A percentile compares a stretch with the other conserved stretches of the same genome.
These are phyloP conservation scores for Epicauta chinensis DNA, from an alignment of 1,140 invertebrate genomes.

Conservation along the genomic window DNA sequence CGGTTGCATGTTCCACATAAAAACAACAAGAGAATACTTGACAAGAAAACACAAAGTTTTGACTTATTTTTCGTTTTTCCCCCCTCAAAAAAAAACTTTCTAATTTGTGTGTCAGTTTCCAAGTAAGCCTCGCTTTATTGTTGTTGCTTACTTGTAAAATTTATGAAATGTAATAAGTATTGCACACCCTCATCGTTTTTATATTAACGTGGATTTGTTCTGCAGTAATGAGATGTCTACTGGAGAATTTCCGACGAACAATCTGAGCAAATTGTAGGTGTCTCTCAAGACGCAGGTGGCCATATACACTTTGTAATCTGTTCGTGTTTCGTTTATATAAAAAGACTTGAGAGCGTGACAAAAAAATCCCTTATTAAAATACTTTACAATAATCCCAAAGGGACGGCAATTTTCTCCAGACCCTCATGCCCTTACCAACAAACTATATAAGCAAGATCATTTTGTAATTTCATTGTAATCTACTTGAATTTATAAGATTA, in stretches of 20 bases:
- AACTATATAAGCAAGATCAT: slow-evolving; percentile 15
- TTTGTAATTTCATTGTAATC: slow-evolving; percentile 26
- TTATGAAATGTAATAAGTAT: not conserved
- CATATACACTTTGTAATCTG: slow-evolving; percentile 20
- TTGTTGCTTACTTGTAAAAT: no score
- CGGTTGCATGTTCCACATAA: no score
- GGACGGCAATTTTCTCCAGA: slow-evolving; percentile 19
- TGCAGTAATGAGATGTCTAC: slow-evolving; percentile 24
- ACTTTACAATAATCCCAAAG: slow-evolving; percentile 11
- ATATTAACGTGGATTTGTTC: slow-evolving; percentile 24
- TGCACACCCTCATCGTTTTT: slow-evolving; percentile 20
- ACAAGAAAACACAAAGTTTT: no score
- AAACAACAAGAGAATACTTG: no score
- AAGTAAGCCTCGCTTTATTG: no score
- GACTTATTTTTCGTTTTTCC: no score
- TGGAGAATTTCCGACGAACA: slow-evolving; percentile 22
- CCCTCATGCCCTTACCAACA: slow-evolving; percentile 8
- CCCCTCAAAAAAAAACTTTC: no score
- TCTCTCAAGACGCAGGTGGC: slow-evolving; percentile 24
- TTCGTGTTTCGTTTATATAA: slow-evolving; percentile 17
- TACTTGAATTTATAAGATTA: no score
- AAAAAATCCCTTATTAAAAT: slow-evolving; percentile 32
- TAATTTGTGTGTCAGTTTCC: no score
- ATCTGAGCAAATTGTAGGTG: slow-evolving; percentile 27
- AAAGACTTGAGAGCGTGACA: slow-evolving; percentile 26